Conservation (phyloP, 2,888 invertebrate species). For the Diaperis boleti region DNA sequence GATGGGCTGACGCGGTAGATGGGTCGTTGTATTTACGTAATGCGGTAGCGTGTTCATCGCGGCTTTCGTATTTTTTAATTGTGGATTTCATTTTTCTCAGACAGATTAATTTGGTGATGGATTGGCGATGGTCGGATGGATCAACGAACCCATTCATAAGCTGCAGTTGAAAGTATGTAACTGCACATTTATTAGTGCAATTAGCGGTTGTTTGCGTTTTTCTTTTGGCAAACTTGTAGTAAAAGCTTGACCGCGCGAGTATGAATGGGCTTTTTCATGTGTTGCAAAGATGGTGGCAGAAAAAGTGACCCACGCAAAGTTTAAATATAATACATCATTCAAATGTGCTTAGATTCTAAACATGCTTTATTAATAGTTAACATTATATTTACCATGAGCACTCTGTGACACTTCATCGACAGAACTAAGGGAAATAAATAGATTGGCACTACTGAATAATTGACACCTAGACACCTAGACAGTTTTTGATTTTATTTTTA, state of each 20-base stretch:
- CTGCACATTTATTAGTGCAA: conserved; percentile 17
- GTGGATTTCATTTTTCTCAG: conserved; percentile 9
- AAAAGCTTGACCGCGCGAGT: neutral
- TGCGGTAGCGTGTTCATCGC: conserved; percentile 30
- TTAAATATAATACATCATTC: neutral
- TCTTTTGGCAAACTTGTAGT: conserved; percentile 5
- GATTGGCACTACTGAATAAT: too few species aligned
- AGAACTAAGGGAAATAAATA: too few species aligned
- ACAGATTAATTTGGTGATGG: conserved; percentile 7
- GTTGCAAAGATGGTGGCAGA: neutral
- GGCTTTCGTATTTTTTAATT: conserved; percentile 31
- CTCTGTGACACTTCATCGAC: too few species aligned
- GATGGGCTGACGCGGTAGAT: neutral
- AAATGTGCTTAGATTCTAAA: too few species aligned
- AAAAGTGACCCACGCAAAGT: neutral
- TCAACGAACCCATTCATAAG: conserved; percentile 30
- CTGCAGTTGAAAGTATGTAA: conserved; percentile 2
- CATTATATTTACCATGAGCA: too few species aligned
- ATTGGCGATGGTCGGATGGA: conserved; percentile 2
- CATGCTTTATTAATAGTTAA: too few species aligned
- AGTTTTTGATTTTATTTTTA: too few species aligned
- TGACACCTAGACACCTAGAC: too few species aligned
- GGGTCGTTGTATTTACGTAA: conserved; percentile 37
- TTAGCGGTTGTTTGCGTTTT: conserved; percentile 31
- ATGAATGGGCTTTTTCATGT: neutral